A percentile compares a stretch with the other conserved stretches of the same genome.
Conservation (phyloP, 2,888 invertebrate species). For the Hydrotaea diabolus region DNA sequence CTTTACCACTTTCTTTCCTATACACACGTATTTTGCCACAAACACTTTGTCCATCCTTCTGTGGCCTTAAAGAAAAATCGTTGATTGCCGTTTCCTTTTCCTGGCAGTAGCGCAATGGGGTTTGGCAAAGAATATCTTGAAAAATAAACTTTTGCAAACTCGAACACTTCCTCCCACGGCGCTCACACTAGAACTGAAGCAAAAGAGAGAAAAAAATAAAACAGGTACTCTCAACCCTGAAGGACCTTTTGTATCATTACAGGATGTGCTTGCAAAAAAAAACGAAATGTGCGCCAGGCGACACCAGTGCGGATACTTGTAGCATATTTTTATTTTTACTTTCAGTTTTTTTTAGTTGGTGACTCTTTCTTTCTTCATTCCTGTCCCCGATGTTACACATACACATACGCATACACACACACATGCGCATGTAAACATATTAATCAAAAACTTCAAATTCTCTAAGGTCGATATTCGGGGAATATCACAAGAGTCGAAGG, state of each 20-base stretch:
- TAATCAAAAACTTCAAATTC: slow-evolving; percentile 15
- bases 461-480: not conserved
- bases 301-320: too few species aligned
- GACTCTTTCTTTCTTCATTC: too few species aligned
- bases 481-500: not conserved
- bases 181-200: too few species aligned
- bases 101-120: not conserved
- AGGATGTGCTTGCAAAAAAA: not conserved
- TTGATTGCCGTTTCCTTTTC: not conserved
- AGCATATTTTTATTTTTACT: too few species aligned
- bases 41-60: not conserved
- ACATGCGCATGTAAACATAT: too few species aligned
- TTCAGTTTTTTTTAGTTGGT: too few species aligned
- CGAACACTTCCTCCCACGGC: too few species aligned
- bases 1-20: too few species aligned
- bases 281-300: too few species aligned
- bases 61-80: not conserved
- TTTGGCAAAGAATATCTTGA: not conserved
- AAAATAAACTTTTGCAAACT: not conserved
- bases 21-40: too few species aligned
- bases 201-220: not conserved
- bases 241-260: slow-evolving; percentile 21
- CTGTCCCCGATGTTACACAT: too few species aligned
- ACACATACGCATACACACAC: too few species aligned
- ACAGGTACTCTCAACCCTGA: slow-evolving; percentile 24